phyloP scores from a whole-genome alignment of 2,797 vertebrate genomes.

The Atherinosoma microstoma region DNA sequence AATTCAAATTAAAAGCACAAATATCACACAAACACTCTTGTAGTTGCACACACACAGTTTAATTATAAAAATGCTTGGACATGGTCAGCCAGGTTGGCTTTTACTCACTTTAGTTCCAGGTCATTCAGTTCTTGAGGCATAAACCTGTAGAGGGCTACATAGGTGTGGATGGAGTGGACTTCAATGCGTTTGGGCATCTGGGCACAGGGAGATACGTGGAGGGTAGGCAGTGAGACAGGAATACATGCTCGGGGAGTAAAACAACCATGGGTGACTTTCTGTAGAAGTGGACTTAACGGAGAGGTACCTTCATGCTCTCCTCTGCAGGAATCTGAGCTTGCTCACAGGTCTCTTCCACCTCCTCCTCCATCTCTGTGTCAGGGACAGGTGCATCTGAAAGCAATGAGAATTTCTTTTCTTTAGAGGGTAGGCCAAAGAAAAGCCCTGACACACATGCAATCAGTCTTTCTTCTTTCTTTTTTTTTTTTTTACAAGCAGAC shows the following conservation, averaged over 20 bases:
- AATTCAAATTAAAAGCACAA: slow-evolving; percentile 23
- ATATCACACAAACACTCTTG: slow-evolving; percentile 10
- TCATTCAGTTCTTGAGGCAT: slow-evolving; percentile 92
- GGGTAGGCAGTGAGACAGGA: slow-evolving; percentile 29
- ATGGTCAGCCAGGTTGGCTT: slow-evolving; percentile 19
- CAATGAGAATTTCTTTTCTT: slow-evolving; percentile 4
- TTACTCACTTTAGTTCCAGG: slow-evolving; percentile 91
- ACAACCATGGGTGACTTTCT: slow-evolving; percentile 21
- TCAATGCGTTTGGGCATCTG: slow-evolving; percentile 84
- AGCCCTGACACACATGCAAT: neutral
- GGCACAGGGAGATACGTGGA: slow-evolving; percentile 8
- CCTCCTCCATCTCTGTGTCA: slow-evolving; percentile 60
- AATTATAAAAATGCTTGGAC: slow-evolving; percentile 13
- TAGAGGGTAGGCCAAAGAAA: neutral
- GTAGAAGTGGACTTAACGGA: slow-evolving; percentile 13
- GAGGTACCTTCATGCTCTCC: slow-evolving; percentile 61
- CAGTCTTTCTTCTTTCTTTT: neutral
- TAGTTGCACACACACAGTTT: slow-evolving; percentile 1
- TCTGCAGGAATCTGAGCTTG: slow-evolving; percentile 61
- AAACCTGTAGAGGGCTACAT: slow-evolving; percentile 93
- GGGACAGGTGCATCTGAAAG: slow-evolving; percentile 51
- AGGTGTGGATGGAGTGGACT: slow-evolving; percentile 90
- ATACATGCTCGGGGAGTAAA: neutral
- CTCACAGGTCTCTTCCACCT: slow-evolving; percentile 58
- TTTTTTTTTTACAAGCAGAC: neutral